Base-by-base conservation (phyloP, 1,140 invertebrate genomes). In the Drosophila tsacasi region DNA sequence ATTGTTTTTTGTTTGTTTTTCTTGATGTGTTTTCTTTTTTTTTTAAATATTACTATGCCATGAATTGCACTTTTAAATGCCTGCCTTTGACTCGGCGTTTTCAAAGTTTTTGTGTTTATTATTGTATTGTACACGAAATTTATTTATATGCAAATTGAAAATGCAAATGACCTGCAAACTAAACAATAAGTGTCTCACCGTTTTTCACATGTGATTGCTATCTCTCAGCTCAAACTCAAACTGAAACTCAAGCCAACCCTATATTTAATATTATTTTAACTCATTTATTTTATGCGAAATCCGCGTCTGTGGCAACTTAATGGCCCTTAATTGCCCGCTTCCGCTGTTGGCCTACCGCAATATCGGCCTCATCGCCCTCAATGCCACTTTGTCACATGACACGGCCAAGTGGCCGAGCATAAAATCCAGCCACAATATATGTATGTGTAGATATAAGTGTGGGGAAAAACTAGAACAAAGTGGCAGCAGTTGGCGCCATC, bases 1-100 rank as follows among this genome's bases (percentile, higher is more conserved):
- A 39, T 57, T 76, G 7, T 58, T 61, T 67, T 63, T 72, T 57
- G 17, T 52, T 19, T 68, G 39, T 57, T 57, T 63, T 5, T 58
- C 42, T 39, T 32, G 44, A 10, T 74, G 40, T 60, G 58, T 68
- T 32, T 52, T 25, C n/a, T 40, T 62, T 40, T 21, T n/a, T 23
- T 66, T 52, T 57, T 37, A 59, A 64, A 75, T 75, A 40, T 54
- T 62, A 55, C 57, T 68, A 57, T 63, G 80, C 79, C 79, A 87
- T 85, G 83, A 85, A 79, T 83, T 83, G 83, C 72, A 86, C 72
- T 89, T 86, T 86, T 80, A 86, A 86, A 83, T 83, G 80, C 84
- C 83, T 76, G 79, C 79, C 71, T 87, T 87, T 83, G 83, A 79
- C 83, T 83, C 81, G 68, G 54, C 64, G 69, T 65, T 63, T 83